Evolutionary conservation across 2,797 vertebrate genomes (phyloP), one percentile per base, ranked within the genome.

Genomic region (Acipenser transmontanus): DNA sequence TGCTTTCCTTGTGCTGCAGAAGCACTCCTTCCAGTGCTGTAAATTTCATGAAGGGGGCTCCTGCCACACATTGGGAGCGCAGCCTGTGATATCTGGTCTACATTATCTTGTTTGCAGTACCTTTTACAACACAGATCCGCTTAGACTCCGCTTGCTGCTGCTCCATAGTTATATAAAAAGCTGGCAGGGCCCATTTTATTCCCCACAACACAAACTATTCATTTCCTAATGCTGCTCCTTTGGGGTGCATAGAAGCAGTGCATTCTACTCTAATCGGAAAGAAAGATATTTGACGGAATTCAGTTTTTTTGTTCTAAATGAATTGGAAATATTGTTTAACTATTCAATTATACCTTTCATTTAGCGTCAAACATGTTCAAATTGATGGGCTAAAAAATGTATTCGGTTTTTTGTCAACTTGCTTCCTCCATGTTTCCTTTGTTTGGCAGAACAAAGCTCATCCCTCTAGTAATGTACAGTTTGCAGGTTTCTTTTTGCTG

Each of bases 21-120:
- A 57, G 54, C 34, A n/a, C 9, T n/a, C 54, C 54, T n/a, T 57
- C 12, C 54, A 57, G 12, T 1, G 12, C 54, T 57, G 9, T 57
- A 11, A 57, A n/a, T n/a, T 57, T 57, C 11, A 11, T 13, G 12
- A 11, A 11, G 14, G 54, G 54, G 6, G 9, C 54, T 11, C 54
- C 6, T n/a, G 9, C 54, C 5, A n/a, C 12, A 11, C 14, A n/a
- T 7, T n/a, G 54, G 54, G 54, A 57, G 54, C 9, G 2, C 54
- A n/a, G 54, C 54, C 54, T 57, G 54, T 2, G 12, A 17, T 63
- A 68, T 72, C 73, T 74, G 70, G 51, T 34, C 49, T 72, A 8
- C 63, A 78, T 76, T 70, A 79, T 72, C 61, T 65, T 69, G 67
- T 72, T 76, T 75, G 73, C 63, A 69, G 61, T 63, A 49, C 68